A percentile compares a stretch with the other conserved stretches of the same genome.
Conservation (phyloP, 1,140 invertebrate genomes). For the Heliconius himera region DNA sequence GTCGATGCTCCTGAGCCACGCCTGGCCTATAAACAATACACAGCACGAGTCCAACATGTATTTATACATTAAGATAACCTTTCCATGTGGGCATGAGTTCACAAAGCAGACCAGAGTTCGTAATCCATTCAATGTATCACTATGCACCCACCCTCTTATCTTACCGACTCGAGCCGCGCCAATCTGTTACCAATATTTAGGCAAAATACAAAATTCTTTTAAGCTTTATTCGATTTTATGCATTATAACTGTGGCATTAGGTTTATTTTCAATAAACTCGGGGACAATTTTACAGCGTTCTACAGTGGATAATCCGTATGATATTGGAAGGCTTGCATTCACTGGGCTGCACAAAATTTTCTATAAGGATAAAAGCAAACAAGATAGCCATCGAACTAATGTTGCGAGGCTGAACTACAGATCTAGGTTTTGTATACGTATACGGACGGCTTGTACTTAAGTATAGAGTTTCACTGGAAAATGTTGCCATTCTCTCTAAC, state of each 20-base stretch:
- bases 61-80: slow-evolving; percentile 42
- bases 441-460: slow-evolving; percentile 8
- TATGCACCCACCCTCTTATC: slow-evolving; percentile 70
- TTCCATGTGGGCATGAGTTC: slow-evolving; percentile 42
- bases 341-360: slow-evolving; percentile 80
- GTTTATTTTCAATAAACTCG: slow-evolving; percentile 51
- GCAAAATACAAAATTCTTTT: slow-evolving; percentile 73
- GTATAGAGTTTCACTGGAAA: neutral
- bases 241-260: slow-evolving; percentile 47
- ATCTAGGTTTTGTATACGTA: slow-evolving; percentile 25
- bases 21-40: neutral
- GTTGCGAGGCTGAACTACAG: slow-evolving; percentile 53
- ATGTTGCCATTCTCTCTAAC: neutral
- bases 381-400: slow-evolving; percentile 77
- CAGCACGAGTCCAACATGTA: neutral
- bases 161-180: slow-evolving; percentile 68
- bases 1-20: too few relatives aligned
- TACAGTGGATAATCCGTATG: slow-evolving; percentile 74
- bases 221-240: slow-evolving; percentile 47
- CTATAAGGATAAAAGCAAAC: slow-evolving; percentile 82
- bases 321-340: slow-evolving; percentile 81
- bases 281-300: slow-evolving; percentile 70
- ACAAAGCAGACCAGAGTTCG: slow-evolving; percentile 61
- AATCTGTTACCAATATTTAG: slow-evolving; percentile 81
- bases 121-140: slow-evolving; percentile 79